A percentile compares a stretch with the other conserved stretches of the same genome.
Evolutionary conservation across 1,140 invertebrate genomes (phyloP).

Genomic region (Apis dorsata): DNA sequence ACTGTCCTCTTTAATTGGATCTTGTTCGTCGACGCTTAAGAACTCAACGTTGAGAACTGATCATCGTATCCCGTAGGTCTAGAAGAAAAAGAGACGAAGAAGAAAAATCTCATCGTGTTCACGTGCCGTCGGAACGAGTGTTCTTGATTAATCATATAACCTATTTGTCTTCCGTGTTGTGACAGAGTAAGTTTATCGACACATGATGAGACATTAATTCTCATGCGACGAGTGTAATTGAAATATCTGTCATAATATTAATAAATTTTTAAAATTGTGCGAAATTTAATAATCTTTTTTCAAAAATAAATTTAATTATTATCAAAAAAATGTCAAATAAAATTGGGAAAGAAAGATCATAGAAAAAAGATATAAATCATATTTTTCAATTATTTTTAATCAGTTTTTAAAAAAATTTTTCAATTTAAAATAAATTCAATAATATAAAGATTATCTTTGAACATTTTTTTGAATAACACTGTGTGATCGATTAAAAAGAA

Average conservation of each 20-base stretch:
- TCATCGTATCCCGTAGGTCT: slow-evolving; percentile 32
- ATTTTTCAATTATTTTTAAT: too few species aligned
- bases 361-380: too few species aligned
- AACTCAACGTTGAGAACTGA: slow-evolving; percentile 41
- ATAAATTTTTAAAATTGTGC: neutral
- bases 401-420: too few species aligned
- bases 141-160: neutral
- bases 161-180: neutral
- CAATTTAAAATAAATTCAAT: too few species aligned
- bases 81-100: neutral
- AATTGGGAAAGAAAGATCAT: too few species aligned
- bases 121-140: neutral
- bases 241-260: neutral
- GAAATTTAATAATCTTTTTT: neutral
- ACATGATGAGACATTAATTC: neutral
- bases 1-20: slow-evolving; percentile 47
- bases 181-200: neutral
- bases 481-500: too few species aligned
- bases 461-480: too few species aligned
- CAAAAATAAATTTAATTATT: neutral
- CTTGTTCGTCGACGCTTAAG: slow-evolving; percentile 27
- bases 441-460: too few species aligned
- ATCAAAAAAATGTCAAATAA: neutral
- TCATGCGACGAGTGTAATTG: neutral
- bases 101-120: slow-evolving; percentile 1